Conservation (phyloP, 23 tunicate genomes). For the Ciona savignyi region DNA sequence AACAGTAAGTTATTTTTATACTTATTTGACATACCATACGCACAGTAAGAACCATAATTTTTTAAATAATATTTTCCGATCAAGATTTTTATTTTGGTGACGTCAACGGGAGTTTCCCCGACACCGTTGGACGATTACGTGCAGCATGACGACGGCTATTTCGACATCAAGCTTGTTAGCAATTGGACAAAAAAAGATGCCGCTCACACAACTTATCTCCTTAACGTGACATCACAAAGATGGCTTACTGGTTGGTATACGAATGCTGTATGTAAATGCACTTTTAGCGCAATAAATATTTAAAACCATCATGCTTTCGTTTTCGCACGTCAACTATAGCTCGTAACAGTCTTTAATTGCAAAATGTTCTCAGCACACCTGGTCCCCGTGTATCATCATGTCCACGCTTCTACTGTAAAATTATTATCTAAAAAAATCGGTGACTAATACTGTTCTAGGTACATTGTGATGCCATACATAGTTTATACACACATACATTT, state of each 20-base stretch:
- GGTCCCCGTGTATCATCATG: no score
- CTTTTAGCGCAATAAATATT: not conserved
- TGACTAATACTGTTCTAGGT: no score
- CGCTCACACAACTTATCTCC: slow-evolving; percentile 65
- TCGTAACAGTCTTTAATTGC: no score
- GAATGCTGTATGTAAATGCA: not conserved
- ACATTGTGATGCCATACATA: no score
- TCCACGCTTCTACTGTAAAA: no score
- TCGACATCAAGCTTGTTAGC: slow-evolving; percentile 35
- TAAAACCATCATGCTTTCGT: no score
- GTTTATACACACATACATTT: no score
- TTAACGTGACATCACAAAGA: slow-evolving; percentile 92
- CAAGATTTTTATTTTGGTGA: not conserved
- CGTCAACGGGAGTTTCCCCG: not conserved
- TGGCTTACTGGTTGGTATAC: slow-evolving; percentile 77
- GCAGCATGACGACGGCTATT: slow-evolving; percentile 70
- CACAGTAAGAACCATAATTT: not conserved
- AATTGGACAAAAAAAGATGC: slow-evolving; percentile 67
- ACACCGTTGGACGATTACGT: slow-evolving; percentile 92
- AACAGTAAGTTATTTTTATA: not conserved
- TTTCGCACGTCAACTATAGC: no score
- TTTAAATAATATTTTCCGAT: no score
- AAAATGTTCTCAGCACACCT: no score
- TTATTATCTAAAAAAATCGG: no score
- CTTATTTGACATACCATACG: no score